Conservation (phyloP, 2,888 invertebrate genomes). For the Neoascia interrupta region DNA sequence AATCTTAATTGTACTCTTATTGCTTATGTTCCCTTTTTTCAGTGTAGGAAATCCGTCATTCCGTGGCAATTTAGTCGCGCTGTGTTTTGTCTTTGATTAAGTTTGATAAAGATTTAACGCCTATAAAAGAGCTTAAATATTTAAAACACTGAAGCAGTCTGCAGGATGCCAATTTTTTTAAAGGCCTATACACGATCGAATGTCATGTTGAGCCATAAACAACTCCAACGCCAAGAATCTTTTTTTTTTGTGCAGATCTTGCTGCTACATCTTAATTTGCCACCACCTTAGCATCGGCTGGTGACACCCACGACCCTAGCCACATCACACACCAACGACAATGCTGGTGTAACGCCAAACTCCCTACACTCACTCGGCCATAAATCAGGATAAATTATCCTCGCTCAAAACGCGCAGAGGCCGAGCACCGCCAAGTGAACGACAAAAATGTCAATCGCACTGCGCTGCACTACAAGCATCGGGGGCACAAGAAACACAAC, state of each 20-base stretch:
- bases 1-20: no score
- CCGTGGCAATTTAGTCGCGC: no score
- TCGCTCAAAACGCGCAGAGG: slow-evolving; percentile 31
- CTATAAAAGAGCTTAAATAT: not conserved
- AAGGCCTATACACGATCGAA: not conserved
- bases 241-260: slow-evolving; percentile 4
- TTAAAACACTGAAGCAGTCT: not conserved
- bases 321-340: slow-evolving; percentile 9
- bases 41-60: no score
- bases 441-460: slow-evolving; percentile 60
- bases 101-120: no score
- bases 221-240: slow-evolving; percentile 29
- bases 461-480: slow-evolving; percentile 20
- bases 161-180: slow-evolving; percentile 18
- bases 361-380: slow-evolving; percentile 33
- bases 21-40: not conserved
- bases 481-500: slow-evolving; percentile 56
- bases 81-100: no score
- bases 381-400: slow-evolving; percentile 69
- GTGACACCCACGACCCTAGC: slow-evolving; percentile 56
- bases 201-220: slow-evolving; percentile 28
- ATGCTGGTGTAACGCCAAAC: slow-evolving; percentile 10
- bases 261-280: slow-evolving; percentile 63
- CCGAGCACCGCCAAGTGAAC: slow-evolving; percentile 9
- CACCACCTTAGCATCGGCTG: slow-evolving; percentile 47